A percentile compares a stretch with the other conserved stretches of the same genome.
phyloP scores from a whole-genome alignment of 30 jellyfish, hydroid and myxozoan species.

The Morbakka virulenta region DNA sequence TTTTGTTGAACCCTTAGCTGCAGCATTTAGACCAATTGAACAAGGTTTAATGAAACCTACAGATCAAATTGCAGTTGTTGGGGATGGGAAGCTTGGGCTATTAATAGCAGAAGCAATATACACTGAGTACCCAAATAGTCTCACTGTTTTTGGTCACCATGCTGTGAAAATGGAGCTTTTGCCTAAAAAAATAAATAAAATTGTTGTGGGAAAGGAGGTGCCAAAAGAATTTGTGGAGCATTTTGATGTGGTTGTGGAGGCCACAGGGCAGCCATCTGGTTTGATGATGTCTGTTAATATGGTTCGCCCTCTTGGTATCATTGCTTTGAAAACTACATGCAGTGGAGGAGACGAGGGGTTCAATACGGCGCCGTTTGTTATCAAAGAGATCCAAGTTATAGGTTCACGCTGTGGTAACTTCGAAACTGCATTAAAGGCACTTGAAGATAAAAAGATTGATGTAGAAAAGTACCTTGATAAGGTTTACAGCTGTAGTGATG shows the following conservation, averaged over 20 bases:
- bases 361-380: conserved; percentile 26
- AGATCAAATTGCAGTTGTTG: conserved; percentile 20
- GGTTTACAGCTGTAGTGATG: background rate
- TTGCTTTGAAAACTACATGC: conserved; percentile 23
- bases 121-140: background rate
- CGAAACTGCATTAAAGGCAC: conserved; percentile 3
- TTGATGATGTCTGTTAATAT: background rate
- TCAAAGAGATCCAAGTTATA: conserved; percentile 3
- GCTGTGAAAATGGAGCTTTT: conserved; percentile 5
- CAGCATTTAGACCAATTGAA: conserved; percentile 13
- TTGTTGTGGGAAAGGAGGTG: background rate
- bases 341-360: conserved; percentile 4
- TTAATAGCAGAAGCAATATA: conserved; percentile 15
- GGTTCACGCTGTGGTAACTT: conserved; percentile 39
- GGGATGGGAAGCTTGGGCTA: conserved; percentile 44
- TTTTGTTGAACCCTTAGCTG: conserved; percentile 43
- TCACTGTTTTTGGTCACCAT: conserved; percentile 21
- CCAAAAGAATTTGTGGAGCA: background rate
- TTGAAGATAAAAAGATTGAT: background rate
- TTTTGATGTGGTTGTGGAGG: conserved; percentile 27
- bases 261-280: conserved; percentile 15
- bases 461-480: background rate
- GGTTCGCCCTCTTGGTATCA: conserved; percentile 29
- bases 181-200: background rate
- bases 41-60: background rate